Evolutionary conservation across 92 coral and sea anemone genomes (phyloP).

Genomic region (Diadumene lineata): DNA sequence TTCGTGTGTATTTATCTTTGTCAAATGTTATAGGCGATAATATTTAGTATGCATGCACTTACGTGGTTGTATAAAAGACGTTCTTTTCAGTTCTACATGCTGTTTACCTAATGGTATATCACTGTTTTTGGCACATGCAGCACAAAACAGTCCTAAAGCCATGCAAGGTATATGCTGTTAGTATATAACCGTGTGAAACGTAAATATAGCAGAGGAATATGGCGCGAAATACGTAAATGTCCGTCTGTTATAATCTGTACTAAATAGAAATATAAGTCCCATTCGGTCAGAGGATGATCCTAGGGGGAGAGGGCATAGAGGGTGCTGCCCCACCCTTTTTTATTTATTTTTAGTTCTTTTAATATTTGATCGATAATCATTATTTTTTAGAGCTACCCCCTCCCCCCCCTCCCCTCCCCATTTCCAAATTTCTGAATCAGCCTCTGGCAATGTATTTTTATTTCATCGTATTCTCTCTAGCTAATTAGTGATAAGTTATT

Average conservation of each 20-base stretch:
- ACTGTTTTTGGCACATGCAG: constrained; percentile 15
- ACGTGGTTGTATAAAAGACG: constrained; percentile 13
- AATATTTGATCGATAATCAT: too few relatives aligned
- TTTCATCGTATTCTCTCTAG: too few relatives aligned
- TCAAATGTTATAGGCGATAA: not conserved
- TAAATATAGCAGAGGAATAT: not conserved
- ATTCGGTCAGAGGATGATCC: not conserved
- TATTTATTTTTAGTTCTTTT: too few relatives aligned
- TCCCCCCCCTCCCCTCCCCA: too few relatives aligned
- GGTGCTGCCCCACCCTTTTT: not conserved
- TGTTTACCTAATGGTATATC: constrained; percentile 16
- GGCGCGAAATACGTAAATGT: not conserved
- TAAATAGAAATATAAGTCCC: too few relatives aligned
- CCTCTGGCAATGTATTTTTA: too few relatives aligned
- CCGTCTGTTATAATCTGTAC: not conserved
- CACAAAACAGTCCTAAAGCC: constrained; percentile 30
- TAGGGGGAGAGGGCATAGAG: not conserved
- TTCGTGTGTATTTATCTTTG: not conserved
- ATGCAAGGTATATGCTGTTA: constrained; percentile 10
- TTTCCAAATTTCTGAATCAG: too few relatives aligned
- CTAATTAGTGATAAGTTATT: too few relatives aligned
- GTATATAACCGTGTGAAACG: not conserved
- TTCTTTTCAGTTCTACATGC: constrained; percentile 36
- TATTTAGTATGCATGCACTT: not conserved
- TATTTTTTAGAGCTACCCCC: not conserved